phyloP scores from a whole-genome alignment of 2,888 invertebrate genomes.

The Barypeithes pellucidus region DNA sequence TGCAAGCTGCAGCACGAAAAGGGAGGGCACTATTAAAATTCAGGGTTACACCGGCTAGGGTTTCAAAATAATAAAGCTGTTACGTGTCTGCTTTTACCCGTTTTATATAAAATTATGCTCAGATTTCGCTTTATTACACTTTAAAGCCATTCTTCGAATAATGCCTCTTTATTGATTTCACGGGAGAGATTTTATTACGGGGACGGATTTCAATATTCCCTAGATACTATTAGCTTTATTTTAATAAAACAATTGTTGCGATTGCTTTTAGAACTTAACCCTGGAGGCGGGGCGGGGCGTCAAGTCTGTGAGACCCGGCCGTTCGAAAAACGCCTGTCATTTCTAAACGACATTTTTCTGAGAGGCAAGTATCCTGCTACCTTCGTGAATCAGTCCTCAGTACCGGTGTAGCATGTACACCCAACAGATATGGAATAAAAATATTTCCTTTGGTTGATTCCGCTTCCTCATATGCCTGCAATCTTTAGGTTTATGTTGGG shows the following conservation, averaged over 20 bases:
- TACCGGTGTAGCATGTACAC: background rate
- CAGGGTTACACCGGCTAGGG: conserved; percentile 34
- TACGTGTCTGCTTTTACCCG: conserved; percentile 29
- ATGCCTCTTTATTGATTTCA: conserved; percentile 17
- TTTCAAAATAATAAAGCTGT: conserved; percentile 37
- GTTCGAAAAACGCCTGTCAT: background rate
- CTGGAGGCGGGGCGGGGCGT: no score
- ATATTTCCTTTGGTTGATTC: no score
- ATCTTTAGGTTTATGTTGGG: no score
- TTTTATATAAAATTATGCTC: conserved; percentile 30
- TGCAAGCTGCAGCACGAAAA: conserved; percentile 33
- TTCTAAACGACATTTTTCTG: background rate
- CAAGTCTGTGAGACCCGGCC: conserved; percentile 1
- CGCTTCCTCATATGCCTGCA: no score
- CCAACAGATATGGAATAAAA: no score
- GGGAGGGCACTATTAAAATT: conserved; percentile 39
- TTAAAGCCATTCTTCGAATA: conserved; percentile 13
- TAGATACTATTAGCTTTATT: no score
- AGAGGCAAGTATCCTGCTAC: background rate
- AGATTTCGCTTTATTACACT: conserved; percentile 20
- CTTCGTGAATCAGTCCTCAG: background rate
- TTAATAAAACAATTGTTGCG: no score
- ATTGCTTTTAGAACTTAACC: no score
- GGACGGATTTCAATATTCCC: conserved; percentile 6
- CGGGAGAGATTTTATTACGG: background rate